phyloP scores from a whole-genome alignment of 2,888 invertebrate species.

The Octodonta nipae region DNA sequence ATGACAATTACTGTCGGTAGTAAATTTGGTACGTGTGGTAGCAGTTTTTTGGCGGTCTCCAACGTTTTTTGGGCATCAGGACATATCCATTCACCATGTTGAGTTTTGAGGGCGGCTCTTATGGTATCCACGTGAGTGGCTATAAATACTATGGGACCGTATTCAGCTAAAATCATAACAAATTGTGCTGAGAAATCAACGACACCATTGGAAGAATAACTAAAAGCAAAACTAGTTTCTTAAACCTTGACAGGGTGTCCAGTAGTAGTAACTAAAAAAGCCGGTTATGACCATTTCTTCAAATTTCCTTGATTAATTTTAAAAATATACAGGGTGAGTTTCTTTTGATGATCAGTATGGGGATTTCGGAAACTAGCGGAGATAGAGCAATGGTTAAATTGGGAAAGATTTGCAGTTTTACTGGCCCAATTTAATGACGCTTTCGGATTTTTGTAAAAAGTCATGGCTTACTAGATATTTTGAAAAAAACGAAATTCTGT shows the following conservation, averaged over 20 bases:
- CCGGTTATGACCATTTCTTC: neutral
- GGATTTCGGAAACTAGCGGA: no score
- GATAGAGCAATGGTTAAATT: no score
- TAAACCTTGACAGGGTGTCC: neutral
- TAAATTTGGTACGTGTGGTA: constrained; percentile 45
- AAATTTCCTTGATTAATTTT: no score
- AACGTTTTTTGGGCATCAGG: constrained; percentile 41
- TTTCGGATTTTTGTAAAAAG: no score
- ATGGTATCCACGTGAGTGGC: constrained; percentile 50
- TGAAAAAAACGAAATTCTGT: no score
- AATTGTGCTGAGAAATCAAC: no score
- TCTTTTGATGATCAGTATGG: no score
- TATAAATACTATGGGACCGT: constrained; percentile 48
- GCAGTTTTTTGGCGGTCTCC: constrained; percentile 35
- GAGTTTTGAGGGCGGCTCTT: constrained; percentile 39
- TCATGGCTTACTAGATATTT: no score
- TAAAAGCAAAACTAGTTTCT: neutral
- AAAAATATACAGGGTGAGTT: no score
- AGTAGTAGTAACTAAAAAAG: neutral
- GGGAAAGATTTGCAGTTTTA: no score
- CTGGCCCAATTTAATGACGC: no score
- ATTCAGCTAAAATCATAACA: constrained; percentile 42
- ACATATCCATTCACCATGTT: constrained; percentile 44
- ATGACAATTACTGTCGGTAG: constrained; percentile 44
- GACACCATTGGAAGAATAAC: neutral